Conservation (phyloP, 2,888 invertebrate species). For the Tachystola acroxantha region DNA sequence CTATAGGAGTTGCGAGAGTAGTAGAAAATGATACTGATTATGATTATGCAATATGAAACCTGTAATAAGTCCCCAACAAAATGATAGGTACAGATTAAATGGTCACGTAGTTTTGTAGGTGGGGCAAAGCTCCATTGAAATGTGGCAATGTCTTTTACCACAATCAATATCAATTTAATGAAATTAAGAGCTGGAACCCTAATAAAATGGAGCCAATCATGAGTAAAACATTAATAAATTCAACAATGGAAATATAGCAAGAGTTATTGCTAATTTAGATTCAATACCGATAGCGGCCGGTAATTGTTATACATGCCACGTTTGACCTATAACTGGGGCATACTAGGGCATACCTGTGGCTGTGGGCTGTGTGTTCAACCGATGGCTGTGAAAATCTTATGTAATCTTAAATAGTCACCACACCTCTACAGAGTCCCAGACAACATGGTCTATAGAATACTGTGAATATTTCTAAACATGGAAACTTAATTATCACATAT, state of each 20-base stretch:
- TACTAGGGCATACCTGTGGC: slow-evolving; percentile 9
- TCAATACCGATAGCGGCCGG: slow-evolving; percentile 17
- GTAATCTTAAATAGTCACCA: neutral
- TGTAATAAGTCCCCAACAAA: no score
- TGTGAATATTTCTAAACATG: no score
- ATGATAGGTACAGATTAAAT: no score
- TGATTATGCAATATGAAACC: no score
- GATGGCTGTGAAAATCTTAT: slow-evolving; percentile 1
- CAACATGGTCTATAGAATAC: no score
- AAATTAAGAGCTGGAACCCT: slow-evolving; percentile 1
- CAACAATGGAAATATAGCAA: slow-evolving; percentile 16
- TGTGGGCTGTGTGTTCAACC: slow-evolving; percentile 9
- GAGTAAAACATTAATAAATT: slow-evolving; percentile 14
- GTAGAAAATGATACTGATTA: no score
- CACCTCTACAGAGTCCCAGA: no score
- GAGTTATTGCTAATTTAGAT: slow-evolving; percentile 24
- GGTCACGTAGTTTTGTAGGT: no score
- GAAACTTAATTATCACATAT: no score
- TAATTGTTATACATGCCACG: slow-evolving; percentile 18
- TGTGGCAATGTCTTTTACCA: no score
- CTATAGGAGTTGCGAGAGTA: no score
- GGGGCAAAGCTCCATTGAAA: no score
- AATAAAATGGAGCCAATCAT: slow-evolving; percentile 4
- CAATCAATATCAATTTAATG: slow-evolving; percentile 8
- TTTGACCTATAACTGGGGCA: slow-evolving; percentile 19